Base-by-base conservation (phyloP, 64 coral and sea anemone species). In the Orbicella faveolata region DNA sequence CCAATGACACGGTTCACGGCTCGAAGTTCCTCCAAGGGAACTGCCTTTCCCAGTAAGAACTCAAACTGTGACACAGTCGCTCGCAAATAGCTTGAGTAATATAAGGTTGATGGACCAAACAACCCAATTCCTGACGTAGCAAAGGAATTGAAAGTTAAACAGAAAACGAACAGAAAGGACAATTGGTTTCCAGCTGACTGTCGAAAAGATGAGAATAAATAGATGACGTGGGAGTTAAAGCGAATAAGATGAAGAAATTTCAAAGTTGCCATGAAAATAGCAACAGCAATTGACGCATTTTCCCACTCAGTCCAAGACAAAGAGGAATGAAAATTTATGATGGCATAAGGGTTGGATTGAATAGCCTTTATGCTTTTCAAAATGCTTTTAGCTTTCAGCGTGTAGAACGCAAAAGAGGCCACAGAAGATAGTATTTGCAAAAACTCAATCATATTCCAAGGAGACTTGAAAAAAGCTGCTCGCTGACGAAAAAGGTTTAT, bases 221-320 rank as follows among this genome's bases (percentile, higher is more conserved):
- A 74, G 26, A 74, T 74, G 72, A 74, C n/a, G 2, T 74, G 72
- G 9, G 72, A 9, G 8, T 74, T 74, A 74, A 74, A 33, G 25
- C 72, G 72, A 74, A 74, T 26, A 51, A 78, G 75, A 78, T 78
- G 36, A 23, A 78, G 37, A 52, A 78, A 52, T 34, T 78, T 78
- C 23, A 78, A 44, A 18, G 75, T 78, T 51, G 41, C 75, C 75
- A 78, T 78, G 16, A 78, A 78, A 48, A 78, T 52, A 1, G 75
- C 75, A 6, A 78, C 17, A 78, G 75, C 75, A 44, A 78, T 78
- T 3, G 75, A 78, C 19, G 17, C 75, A 21, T 52, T 78, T 78
- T 78, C 75, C 35, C 35, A 78, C 16, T 52, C 41, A 21, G 75
- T 41, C 75, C 75, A 78, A 20, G 37, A 51, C 41, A 78, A 21